Conservation (phyloP, 2,797 vertebrate genomes). For the Poeciliopsis presidionis region DNA sequence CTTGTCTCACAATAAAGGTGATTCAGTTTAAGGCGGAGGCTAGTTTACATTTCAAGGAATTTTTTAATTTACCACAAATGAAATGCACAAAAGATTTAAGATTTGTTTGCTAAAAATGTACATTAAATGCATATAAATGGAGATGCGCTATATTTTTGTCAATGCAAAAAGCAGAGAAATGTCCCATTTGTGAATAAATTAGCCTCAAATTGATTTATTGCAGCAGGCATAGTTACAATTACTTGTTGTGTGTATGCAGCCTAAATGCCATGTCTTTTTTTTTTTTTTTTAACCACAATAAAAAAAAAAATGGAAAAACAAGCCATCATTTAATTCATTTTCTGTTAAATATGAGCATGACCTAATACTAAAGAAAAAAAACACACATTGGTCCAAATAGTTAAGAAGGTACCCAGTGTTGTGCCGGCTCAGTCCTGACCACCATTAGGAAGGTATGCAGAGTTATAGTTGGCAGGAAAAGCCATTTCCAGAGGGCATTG, state of each 20-base stretch:
- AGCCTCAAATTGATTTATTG: background rate
- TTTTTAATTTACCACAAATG: background rate
- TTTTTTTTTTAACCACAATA: background rate
- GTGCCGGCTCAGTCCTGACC: slow-evolving; percentile 21
- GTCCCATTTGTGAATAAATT: background rate
- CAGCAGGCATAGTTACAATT: no score
- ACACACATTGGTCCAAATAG: background rate
- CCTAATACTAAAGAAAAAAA: background rate
- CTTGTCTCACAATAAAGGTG: slow-evolving; percentile 1
- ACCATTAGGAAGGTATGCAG: slow-evolving; percentile 58
- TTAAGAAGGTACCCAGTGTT: slow-evolving; percentile 6
- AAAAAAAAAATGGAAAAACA: background rate
- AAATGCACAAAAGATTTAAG: background rate
- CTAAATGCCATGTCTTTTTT: background rate
- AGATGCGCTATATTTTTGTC: background rate
- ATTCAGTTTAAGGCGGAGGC: slow-evolving; percentile 2
- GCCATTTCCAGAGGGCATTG: slow-evolving; percentile 57
- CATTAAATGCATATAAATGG: no score
- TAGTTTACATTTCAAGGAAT: background rate
- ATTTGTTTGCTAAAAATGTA: no score
- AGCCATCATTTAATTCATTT: background rate
- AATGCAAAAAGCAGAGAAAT: background rate
- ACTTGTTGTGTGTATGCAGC: background rate
- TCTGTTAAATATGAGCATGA: background rate
- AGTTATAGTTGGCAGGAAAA: slow-evolving; percentile 52